phyloP scores from a whole-genome alignment of 30 jellyfish, hydroid and myxozoan genomes.

The Aurelia aurita complex sp. Pacific region DNA sequence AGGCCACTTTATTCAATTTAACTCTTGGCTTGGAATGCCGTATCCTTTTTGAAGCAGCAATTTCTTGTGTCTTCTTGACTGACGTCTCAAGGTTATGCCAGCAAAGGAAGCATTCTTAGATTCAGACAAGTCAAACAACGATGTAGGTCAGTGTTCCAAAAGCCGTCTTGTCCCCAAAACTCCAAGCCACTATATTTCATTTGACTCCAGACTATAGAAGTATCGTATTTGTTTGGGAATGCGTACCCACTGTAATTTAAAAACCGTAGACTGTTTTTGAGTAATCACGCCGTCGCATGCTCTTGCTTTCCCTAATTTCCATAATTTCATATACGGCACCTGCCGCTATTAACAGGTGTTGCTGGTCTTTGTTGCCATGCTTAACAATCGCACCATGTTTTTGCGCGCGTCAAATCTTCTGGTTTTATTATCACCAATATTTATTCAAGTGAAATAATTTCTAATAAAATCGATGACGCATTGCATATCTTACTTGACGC shows the following conservation, averaged over 20 bases:
- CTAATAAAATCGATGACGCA: neutral
- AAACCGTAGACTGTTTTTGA: conserved; percentile 25
- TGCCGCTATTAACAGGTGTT: conserved; percentile 58
- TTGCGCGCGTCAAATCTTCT: conserved; percentile 36
- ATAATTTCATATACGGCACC: conserved; percentile 45
- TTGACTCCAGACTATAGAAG: neutral
- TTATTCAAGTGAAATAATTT: neutral
- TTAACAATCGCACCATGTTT: conserved; percentile 26
- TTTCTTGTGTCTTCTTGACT: no score
- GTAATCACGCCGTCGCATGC: conserved; percentile 31
- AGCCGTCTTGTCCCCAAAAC: neutral
- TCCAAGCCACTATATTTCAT: neutral
- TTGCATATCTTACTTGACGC: no score
- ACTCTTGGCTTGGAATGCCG: no score
- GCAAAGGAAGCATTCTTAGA: no score
- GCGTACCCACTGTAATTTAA: neutral
- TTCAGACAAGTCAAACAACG: neutral
- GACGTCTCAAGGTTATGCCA: no score
- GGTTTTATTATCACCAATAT: neutral
- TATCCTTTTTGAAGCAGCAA: no score
- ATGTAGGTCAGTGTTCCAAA: no score
- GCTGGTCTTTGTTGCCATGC: conserved; percentile 51
- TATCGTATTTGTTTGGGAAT: neutral
- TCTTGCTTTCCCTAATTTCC: conserved; percentile 57
- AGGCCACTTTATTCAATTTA: no score